Conservation (phyloP, 2,113 vertebrate species). For the Pipa parva region DNA sequence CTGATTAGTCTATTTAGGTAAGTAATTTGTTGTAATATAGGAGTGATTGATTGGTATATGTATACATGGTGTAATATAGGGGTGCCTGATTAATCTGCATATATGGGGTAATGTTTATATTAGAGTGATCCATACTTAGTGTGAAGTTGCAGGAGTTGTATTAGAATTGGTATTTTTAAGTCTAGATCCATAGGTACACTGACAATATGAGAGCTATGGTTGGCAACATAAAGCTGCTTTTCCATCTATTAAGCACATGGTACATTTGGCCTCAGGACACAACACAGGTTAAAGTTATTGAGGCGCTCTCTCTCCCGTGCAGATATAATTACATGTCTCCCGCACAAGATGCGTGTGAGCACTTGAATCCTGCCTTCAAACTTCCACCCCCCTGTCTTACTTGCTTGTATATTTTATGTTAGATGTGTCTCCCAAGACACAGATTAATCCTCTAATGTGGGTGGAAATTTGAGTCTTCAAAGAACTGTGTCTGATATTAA, state of each 20-base stretch:
- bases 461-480: slow-evolving; percentile 7
- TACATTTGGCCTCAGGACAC: neutral
- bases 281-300: neutral
- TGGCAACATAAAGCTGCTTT: slow-evolving; percentile 17
- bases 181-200: too few species aligned
- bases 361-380: slow-evolving; percentile 12
- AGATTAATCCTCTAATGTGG: slow-evolving; percentile 14
- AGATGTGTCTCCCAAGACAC: slow-evolving; percentile 1
- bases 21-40: too few species aligned
- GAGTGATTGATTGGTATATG: too few species aligned
- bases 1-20: too few species aligned
- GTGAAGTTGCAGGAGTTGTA: too few species aligned
- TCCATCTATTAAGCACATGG: neutral
- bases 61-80: too few species aligned
- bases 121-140: too few species aligned
- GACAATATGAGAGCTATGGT: too few species aligned
- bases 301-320: neutral
- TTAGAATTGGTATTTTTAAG: too few species aligned
- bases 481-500: slow-evolving; percentile 1
- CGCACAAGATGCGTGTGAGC: slow-evolving; percentile 7
- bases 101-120: too few species aligned
- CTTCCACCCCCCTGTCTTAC: neutral
- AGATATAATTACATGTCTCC: slow-evolving; percentile 32
- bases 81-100: too few species aligned
- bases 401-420: slow-evolving; percentile 14